Conservation (phyloP, 2,888 invertebrate genomes). For the Nycteola revayana region DNA sequence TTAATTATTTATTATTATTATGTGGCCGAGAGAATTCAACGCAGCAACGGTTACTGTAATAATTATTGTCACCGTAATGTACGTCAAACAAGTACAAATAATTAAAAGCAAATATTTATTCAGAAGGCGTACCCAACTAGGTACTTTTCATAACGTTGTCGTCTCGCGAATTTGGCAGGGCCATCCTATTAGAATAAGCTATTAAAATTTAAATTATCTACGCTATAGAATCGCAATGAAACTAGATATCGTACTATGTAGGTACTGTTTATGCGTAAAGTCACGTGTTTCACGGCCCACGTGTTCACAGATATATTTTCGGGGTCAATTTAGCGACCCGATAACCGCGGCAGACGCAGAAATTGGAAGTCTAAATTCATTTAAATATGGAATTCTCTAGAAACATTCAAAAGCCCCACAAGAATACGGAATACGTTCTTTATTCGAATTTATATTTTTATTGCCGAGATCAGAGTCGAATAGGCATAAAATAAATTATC, state of each 20-base stretch:
- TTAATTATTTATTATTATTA: too few species aligned
- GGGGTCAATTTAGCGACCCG: conserved; percentile 23
- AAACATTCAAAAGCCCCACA: too few species aligned
- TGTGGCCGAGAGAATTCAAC: too few species aligned
- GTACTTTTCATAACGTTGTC: not conserved
- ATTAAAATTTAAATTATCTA: conserved; percentile 4
- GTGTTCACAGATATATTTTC: conserved; percentile 20
- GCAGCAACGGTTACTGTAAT: too few species aligned
- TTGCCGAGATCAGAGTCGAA: conserved; percentile 49
- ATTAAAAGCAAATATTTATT: too few species aligned
- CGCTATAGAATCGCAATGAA: conserved; percentile 13
- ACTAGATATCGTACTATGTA: not conserved
- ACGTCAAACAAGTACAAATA: too few species aligned
- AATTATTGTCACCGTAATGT: too few species aligned
- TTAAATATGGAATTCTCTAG: conserved; percentile 23
- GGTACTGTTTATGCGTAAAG: not conserved
- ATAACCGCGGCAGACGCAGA: too few species aligned
- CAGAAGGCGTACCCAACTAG: too few species aligned
- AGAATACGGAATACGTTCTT: too few species aligned
- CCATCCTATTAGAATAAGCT: conserved; percentile 8
- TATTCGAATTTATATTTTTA: too few species aligned
- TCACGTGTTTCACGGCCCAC: conserved; percentile 21
- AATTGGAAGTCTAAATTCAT: too few species aligned
- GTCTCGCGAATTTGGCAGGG: conserved; percentile 14
- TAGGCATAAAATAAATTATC: conserved; percentile 51